These are phyloP conservation scores for Anabas testudineus DNA, from an alignment of 2,797 vertebrate species.

Conservation along the genomic window DNA sequence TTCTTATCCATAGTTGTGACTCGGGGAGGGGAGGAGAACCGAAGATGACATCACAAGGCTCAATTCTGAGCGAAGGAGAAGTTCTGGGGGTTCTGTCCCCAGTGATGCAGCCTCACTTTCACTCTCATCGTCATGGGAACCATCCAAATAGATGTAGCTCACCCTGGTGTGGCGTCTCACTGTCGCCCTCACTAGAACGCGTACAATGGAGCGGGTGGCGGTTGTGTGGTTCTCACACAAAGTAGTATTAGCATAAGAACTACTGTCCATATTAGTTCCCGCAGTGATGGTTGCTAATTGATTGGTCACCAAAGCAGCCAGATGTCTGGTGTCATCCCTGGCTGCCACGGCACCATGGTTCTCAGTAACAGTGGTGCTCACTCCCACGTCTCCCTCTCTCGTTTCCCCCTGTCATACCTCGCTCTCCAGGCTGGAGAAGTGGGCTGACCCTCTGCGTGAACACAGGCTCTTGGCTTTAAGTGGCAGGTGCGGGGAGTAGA, in stretches of 20 bases:
- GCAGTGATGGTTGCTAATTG: conserved; percentile 68
- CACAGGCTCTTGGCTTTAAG: conserved; percentile 92
- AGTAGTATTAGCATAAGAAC: conserved; percentile 49
- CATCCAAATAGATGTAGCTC: conserved; percentile 81
- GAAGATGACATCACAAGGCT: conserved; percentile 88
- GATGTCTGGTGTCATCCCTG: conserved; percentile 63
- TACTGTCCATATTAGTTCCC: conserved; percentile 60
- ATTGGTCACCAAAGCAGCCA: conserved; percentile 71
- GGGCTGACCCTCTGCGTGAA: conserved; percentile 91
- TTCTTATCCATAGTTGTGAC: conserved; percentile 84
- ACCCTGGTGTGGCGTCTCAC: conserved; percentile 84
- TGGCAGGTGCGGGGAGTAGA: conserved; percentile 89
- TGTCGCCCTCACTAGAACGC: conserved; percentile 83
- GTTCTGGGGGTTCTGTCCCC: conserved; percentile 73
- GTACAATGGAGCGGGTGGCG: conserved; percentile 78
- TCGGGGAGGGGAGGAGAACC: conserved; percentile 84
- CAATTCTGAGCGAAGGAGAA: conserved; percentile 86
- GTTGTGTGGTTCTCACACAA: conserved; percentile 65
- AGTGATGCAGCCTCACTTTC: conserved; percentile 73
- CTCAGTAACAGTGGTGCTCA: conserved; percentile 62
- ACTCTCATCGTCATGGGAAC: conserved; percentile 76
- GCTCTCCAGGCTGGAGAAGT: conserved; percentile 95
- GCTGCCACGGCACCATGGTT: conserved; percentile 68
- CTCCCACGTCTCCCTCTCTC: conserved; percentile 85
- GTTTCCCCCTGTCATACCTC: conserved; percentile 93